phyloP scores from a whole-genome alignment of 2,888 invertebrate species.

The Coecobrya sp. region DNA sequence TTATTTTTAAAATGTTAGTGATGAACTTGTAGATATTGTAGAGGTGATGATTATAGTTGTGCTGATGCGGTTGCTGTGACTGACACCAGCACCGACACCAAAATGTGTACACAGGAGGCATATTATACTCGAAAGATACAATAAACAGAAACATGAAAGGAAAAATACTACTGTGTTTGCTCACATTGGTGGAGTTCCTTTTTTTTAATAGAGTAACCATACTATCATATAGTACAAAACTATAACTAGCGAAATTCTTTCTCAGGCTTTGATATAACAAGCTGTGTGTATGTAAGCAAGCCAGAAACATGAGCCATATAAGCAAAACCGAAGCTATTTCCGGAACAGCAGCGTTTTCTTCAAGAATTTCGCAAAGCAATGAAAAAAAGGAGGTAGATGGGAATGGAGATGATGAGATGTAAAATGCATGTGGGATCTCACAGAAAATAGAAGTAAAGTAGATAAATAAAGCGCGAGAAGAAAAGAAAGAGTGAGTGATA shows the following conservation, averaged over 20 bases:
- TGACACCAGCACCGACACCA: constrained; percentile 22
- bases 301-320: not conserved
- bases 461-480: no score
- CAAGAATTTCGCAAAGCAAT: constrained; percentile 57
- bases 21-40: constrained; percentile 48
- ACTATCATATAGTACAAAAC: no score
- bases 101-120: constrained; percentile 14
- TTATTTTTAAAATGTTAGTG: not conserved
- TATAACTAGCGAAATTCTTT: no score
- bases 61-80: not conserved
- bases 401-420: not conserved
- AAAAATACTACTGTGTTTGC: not conserved
- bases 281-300: not conserved
- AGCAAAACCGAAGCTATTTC: constrained; percentile 68
- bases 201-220: no score
- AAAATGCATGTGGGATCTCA: no score
- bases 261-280: no score
- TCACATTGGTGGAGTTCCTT: no score
- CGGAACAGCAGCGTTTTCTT: constrained; percentile 66
- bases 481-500: no score
- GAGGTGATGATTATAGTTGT: not conserved
- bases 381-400: not conserved
- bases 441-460: no score
- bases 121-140: not conserved
- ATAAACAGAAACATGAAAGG: not conserved